Conservation (phyloP, 2,888 invertebrate species). For the Prostheceraeus crozeri region DNA sequence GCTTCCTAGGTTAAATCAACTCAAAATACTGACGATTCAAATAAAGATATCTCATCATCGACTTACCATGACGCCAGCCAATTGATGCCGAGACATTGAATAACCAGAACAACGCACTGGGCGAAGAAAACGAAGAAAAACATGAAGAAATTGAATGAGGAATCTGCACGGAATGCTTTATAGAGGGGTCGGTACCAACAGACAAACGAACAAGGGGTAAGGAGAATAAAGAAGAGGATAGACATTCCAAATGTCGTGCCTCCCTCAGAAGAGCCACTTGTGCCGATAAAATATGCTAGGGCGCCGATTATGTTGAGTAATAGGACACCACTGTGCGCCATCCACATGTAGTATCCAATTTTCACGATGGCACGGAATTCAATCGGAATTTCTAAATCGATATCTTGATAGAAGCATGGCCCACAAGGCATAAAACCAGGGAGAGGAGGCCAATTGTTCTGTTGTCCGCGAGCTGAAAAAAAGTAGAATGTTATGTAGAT, state of each 20-base stretch:
- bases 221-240: slow-evolving; percentile 76
- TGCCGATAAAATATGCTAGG: slow-evolving; percentile 67
- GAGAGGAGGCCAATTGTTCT: slow-evolving; percentile 95
- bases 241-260: slow-evolving; percentile 74
- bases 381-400: slow-evolving; percentile 91
- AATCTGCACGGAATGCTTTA: slow-evolving; percentile 71
- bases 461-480: background rate
- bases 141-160: slow-evolving; percentile 98
- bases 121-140: slow-evolving; percentile 89
- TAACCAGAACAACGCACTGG: slow-evolving; percentile 67
- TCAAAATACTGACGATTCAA: no score
- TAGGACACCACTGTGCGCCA: slow-evolving; percentile 55
- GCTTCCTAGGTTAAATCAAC: no score
- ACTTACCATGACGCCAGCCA: slow-evolving; percentile 78
- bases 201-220: slow-evolving; percentile 91
- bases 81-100: slow-evolving; percentile 78
- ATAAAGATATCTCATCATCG: no score
- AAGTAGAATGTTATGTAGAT: background rate
- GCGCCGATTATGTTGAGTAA: slow-evolving; percentile 62
- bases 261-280: slow-evolving; percentile 44
- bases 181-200: slow-evolving; percentile 99
- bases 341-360: slow-evolving; percentile 88
- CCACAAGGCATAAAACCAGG: slow-evolving; percentile 75
- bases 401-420: slow-evolving; percentile 98
- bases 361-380: slow-evolving; percentile 94